Conservation (phyloP, 2,113 vertebrate species). For the Daphoenositta chrysoptera region DNA sequence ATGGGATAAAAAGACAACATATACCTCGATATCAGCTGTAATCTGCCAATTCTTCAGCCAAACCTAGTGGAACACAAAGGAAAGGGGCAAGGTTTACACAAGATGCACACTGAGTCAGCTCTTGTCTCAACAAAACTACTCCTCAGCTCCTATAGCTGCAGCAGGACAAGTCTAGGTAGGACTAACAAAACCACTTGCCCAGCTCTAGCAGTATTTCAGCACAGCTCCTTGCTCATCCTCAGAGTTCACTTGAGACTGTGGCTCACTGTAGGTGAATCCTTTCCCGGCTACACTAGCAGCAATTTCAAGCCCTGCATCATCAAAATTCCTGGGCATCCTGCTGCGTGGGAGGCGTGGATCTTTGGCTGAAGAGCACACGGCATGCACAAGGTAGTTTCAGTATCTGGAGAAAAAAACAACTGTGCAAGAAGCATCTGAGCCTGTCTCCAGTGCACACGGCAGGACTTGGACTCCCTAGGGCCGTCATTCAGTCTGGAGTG, state of each 20-base stretch:
- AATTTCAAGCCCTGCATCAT: neutral
- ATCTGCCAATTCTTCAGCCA: neutral
- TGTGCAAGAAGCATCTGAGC: neutral
- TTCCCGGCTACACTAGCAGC: neutral
- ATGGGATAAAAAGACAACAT: neutral
- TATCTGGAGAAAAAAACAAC: neutral
- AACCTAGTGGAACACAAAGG: neutral
- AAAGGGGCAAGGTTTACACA: neutral
- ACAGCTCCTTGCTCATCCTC: neutral
- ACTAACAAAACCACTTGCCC: neutral
- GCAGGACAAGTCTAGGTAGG: neutral
- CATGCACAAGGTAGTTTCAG: neutral
- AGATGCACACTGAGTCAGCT: neutral
- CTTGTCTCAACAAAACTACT: neutral
- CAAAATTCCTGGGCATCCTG: neutral
- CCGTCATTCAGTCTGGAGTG: neutral
- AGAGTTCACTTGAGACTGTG: neutral
- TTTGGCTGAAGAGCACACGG: neutral
- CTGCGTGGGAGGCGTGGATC: fast-evolving
- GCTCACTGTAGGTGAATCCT: neutral
- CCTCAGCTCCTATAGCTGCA: neutral
- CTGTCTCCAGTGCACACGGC: neutral
- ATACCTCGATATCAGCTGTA: neutral
- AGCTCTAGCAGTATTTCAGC: neutral
- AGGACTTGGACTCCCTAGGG: neutral